Evolutionary conservation across 2,888 invertebrate species (phyloP).

Genomic region (Lissocephala sabroskyi): DNA sequence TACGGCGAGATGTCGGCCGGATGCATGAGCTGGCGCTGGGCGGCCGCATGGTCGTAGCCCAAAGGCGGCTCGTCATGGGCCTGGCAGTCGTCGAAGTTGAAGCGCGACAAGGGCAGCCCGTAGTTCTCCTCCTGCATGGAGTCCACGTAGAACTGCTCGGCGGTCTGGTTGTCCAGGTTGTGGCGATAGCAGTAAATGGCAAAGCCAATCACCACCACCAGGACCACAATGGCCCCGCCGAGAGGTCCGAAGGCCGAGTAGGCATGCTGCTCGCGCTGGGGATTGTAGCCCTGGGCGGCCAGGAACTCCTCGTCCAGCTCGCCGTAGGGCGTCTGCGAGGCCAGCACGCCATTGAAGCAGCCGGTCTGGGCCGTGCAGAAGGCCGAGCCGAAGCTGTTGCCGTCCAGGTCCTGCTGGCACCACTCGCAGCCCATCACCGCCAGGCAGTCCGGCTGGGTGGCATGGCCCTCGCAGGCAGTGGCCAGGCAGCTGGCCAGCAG

Average conservation of each 20-base stretch:
- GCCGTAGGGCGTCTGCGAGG: slow-evolving; percentile 84
- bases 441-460: slow-evolving; percentile 78
- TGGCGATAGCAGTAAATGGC: slow-evolving; percentile 89
- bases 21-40: slow-evolving; percentile 78
- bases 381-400: slow-evolving; percentile 79
- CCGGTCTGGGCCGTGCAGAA: slow-evolving; percentile 86
- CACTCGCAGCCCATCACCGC: slow-evolving; percentile 92
- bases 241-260: slow-evolving; percentile 89
- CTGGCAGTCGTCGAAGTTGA: slow-evolving; percentile 81
- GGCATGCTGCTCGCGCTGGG: slow-evolving; percentile 71
- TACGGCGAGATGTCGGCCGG: slow-evolving; percentile 84
- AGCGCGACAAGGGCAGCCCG: slow-evolving; percentile 81
- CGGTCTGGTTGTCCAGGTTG: slow-evolving; percentile 71
- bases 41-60: slow-evolving; percentile 62
- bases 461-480: slow-evolving; percentile 79
- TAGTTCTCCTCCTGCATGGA: slow-evolving; percentile 74
- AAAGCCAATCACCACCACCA: slow-evolving; percentile 85
- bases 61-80: slow-evolving; percentile 70
- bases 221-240: slow-evolving; percentile 87
- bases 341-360: slow-evolving; percentile 90
- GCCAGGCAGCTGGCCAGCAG: slow-evolving; percentile 79
- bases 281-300: slow-evolving; percentile 68
- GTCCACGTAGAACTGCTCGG: slow-evolving; percentile 74
- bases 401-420: slow-evolving; percentile 88
- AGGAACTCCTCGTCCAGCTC: slow-evolving; percentile 68